A percentile compares a stretch with the other conserved stretches of the same genome.
Evolutionary conservation across 1,140 invertebrate genomes (phyloP).

Genomic region (Pentalonia nigronervosa): DNA sequence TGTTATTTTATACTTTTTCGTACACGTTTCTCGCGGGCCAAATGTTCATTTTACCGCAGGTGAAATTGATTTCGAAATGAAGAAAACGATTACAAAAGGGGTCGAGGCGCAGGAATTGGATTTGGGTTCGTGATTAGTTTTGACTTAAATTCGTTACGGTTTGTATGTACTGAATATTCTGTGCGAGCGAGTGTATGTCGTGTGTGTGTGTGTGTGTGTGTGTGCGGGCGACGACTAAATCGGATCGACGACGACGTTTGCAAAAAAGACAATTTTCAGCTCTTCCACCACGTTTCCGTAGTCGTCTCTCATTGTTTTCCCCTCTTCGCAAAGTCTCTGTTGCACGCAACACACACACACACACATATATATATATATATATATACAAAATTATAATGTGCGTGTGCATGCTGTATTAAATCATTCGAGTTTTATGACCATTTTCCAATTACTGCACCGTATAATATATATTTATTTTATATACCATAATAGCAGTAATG

Average conservation of each 20-base stretch:
- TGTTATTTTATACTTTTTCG: background rate
- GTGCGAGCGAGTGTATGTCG: background rate
- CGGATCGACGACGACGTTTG: constrained; percentile 20
- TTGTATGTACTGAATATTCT: background rate
- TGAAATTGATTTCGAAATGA: constrained; percentile 48
- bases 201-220: background rate
- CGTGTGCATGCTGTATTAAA: constrained; percentile 1
- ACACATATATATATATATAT: no score
- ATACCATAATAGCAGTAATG: background rate
- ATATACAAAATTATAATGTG: background rate
- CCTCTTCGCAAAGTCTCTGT: background rate
- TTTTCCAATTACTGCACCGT: constrained; percentile 26
- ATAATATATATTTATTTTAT: background rate
- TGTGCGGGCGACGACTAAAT: constrained; percentile 3
- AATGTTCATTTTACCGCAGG: constrained; percentile 36
- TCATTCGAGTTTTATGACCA: constrained; percentile 34
- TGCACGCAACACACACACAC: background rate
- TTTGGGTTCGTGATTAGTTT: constrained; percentile 53
- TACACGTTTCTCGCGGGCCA: background rate
- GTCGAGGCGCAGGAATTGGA: constrained; percentile 40
- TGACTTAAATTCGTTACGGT: constrained; percentile 55
- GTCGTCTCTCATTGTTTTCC: background rate
- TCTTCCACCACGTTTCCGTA: background rate
- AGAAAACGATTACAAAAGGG: constrained; percentile 25
- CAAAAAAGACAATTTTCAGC: constrained; percentile 54